A percentile compares a stretch with the other conserved stretches of the same genome.
phyloP scores from a whole-genome alignment of 1,140 invertebrate genomes.

The Wasmannia auropunctata region DNA sequence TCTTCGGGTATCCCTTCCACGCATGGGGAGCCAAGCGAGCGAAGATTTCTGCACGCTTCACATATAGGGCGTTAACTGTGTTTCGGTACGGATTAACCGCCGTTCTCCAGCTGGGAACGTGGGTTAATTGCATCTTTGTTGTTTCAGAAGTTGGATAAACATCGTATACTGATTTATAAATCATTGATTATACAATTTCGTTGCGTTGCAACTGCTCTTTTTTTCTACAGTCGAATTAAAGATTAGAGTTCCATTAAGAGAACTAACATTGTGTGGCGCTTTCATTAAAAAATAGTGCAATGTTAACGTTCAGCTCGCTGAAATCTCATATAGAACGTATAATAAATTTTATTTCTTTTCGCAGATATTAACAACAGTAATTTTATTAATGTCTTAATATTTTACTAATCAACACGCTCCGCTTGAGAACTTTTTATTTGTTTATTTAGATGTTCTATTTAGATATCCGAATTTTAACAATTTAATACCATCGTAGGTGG shows the following conservation, averaged over 20 bases:
- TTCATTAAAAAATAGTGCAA: neutral
- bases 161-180: neutral
- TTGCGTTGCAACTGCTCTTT: neutral
- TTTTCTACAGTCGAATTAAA: neutral
- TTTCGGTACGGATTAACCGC: slow-evolving; percentile 76
- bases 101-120: neutral
- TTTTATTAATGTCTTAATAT: neutral
- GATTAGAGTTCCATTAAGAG: neutral
- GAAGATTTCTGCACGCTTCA: slow-evolving; percentile 81
- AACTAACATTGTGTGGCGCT: neutral
- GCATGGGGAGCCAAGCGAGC: slow-evolving; percentile 80
- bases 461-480: neutral
- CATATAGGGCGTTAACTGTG: slow-evolving; percentile 84
- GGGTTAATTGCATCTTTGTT: slow-evolving; percentile 41
- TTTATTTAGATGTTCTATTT: neutral
- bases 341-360: neutral
- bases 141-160: neutral
- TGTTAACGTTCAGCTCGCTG: neutral
- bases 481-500: slow-evolving; percentile 72
- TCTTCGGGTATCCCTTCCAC: slow-evolving; percentile 61
- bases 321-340: neutral
- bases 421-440: neutral
- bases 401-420: neutral
- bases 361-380: neutral
- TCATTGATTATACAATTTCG: neutral